Evolutionary conservation across 2,888 invertebrate species (phyloP).

Genomic region (Drosophila stalkeri): DNA sequence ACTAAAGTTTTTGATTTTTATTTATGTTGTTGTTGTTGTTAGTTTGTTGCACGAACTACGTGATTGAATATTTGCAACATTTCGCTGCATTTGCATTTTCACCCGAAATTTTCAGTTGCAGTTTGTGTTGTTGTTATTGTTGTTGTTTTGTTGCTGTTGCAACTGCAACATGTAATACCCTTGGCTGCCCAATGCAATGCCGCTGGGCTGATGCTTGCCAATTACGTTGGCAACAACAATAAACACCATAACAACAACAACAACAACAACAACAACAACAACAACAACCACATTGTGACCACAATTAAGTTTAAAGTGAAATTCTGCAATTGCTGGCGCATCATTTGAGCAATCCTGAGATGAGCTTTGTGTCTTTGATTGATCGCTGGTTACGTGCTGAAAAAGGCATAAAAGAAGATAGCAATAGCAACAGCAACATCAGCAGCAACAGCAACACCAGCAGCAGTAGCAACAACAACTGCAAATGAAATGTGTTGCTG

Average conservation of each 20-base stretch:
- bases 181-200: slow-evolving; percentile 63
- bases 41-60: slow-evolving; percentile 75
- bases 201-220: slow-evolving; percentile 64
- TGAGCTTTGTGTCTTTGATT: slow-evolving; percentile 71
- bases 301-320: slow-evolving; percentile 75
- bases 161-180: slow-evolving; percentile 65
- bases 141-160: slow-evolving; percentile 33
- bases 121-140: slow-evolving; percentile 16
- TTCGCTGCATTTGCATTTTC: slow-evolving; percentile 59
- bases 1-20: slow-evolving; percentile 66
- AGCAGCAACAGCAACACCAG: slow-evolving; percentile 20
- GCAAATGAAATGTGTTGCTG: slow-evolving; percentile 39
- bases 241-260: slow-evolving; percentile 31
- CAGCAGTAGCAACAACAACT: slow-evolving; percentile 20
- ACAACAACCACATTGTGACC: slow-evolving; percentile 44
- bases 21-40: slow-evolving; percentile 1
- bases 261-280: slow-evolving; percentile 28
- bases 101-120: slow-evolving; percentile 52
- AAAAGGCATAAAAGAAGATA: slow-evolving; percentile 43
- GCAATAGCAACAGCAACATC: slow-evolving; percentile 18
- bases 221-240: slow-evolving; percentile 61
- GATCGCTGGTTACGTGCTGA: slow-evolving; percentile 76
- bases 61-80: slow-evolving; percentile 80
- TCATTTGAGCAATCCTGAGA: slow-evolving; percentile 61
- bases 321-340: slow-evolving; percentile 76